Percentiles rank a stretch among this genome's conserved stretches.
phyloP scores from a whole-genome alignment of 2,113 vertebrate species.

The Dasyornis broadbenti region DNA sequence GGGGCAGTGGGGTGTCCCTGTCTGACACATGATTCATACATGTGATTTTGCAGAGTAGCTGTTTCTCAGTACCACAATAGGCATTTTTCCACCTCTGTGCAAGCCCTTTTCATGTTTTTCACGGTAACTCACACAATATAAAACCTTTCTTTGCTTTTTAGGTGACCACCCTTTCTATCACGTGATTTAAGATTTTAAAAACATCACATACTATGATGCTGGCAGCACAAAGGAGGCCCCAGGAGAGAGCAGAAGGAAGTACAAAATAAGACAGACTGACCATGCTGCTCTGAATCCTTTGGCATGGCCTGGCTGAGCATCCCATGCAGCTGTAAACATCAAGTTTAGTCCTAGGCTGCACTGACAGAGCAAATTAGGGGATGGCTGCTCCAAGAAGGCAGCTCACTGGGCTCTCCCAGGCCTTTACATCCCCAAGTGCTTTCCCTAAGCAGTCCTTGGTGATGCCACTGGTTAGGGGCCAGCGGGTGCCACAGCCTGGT shows the following conservation, averaged over 20 bases:
- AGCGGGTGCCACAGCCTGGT: neutral
- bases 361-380: neutral
- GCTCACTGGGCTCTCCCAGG: neutral
- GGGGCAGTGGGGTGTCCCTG: neutral
- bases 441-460: neutral
- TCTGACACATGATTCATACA: too few relatives aligned
- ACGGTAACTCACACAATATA: neutral
- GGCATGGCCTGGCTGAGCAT: neutral
- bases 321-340: accelerated
- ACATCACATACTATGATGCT: neutral
- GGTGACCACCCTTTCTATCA: neutral
- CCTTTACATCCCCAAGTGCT: neutral
- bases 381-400: neutral
- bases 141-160: neutral
- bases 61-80: neutral
- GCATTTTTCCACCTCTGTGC: neutral
- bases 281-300: neutral
- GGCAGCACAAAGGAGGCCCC: neutral
- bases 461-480: neutral
- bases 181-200: neutral
- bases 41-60: neutral
- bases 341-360: neutral
- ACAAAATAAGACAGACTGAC: neutral
- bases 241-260: neutral
- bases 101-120: neutral